Evolutionary conservation across 2,888 invertebrate genomes (phyloP), one percentile per base, ranked within the genome.

Genomic region (Eupeodes latifasciatus): DNA sequence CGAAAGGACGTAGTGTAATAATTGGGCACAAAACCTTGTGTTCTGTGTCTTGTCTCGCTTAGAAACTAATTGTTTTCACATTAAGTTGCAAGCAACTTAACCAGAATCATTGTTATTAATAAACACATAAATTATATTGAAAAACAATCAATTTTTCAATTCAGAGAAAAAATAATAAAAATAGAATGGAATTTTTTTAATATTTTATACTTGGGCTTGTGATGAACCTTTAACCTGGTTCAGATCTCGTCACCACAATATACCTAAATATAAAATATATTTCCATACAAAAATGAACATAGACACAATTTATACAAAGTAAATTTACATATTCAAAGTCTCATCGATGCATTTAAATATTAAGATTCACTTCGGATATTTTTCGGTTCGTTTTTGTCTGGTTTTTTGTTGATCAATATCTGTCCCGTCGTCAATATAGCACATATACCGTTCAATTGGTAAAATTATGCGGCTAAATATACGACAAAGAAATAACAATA

Each of bases 21-120:
- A 87, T 87, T 87, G 81, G 77, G 87, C 87, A 87, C 82, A 82
- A 82, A 86, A 75, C 71, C 79, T 71, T 82, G 16, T 55, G 11
- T 55, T 71, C 71, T 82, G 12, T 55, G 11, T 19, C 71, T 77
- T 66, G 51, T 59, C 16, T 72, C 44, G 67, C 27, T 66, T 51
- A 27, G 27, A 27, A 27, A 27, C 27, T 27, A 62, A 2, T 55
- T 57, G 36, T 12, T n/a, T 4, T 27, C 5, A 27, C 12, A 57
- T 57, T 19, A 9, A 53, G 11, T 19, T 55, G 19, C 4, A 11
- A 57, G 27, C 16, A 47, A 53, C 44, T 78, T 82, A 69, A 79
- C 57, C 82, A 83, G 67, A 87, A 80, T 76, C 80, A 83, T 80
- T 83, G 75, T 40, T 55, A 81, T 40, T 44, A 59, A 34, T 36